phyloP scores from a whole-genome alignment of 2,888 invertebrate species.

The Tortrix viridana region DNA sequence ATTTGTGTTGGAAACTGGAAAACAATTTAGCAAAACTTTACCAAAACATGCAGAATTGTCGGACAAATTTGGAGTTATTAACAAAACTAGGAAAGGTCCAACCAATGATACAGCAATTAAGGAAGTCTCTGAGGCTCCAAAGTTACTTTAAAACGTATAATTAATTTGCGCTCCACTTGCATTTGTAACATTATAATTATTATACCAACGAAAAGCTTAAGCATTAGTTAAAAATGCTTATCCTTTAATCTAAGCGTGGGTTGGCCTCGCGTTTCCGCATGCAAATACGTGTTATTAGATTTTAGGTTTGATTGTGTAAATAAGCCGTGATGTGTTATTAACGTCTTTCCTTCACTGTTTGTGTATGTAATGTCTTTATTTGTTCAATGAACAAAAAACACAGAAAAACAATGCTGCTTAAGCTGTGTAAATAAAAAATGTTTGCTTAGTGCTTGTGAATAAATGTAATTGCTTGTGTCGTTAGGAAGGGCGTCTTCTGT shows the following conservation, averaged over 20 bases:
- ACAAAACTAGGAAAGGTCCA: slow-evolving; percentile 20
- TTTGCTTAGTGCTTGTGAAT: no score
- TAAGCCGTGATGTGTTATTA: neutral
- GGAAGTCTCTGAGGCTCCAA: slow-evolving; percentile 19
- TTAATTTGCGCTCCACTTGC: slow-evolving; percentile 24
- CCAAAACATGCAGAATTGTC: slow-evolving; percentile 12
- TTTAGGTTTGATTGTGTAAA: neutral
- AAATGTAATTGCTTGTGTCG: no score
- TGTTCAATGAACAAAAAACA: no score
- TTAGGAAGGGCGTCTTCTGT: no score
- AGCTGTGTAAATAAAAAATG: no score
- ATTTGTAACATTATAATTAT: slow-evolving; percentile 8
- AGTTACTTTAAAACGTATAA: slow-evolving; percentile 21
- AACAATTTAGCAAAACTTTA: slow-evolving; percentile 19
- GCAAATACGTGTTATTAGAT: slow-evolving; percentile 11
- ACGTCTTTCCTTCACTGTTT: no score
- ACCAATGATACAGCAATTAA: slow-evolving; percentile 29
- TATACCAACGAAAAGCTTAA: neutral
- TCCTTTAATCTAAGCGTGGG: neutral
- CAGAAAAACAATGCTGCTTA: no score
- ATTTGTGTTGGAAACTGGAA: slow-evolving; percentile 5
- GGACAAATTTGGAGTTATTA: slow-evolving; percentile 18
- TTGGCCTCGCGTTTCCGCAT: slow-evolving; percentile 9
- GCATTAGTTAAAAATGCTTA: slow-evolving; percentile 1
- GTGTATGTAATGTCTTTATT: no score